Evolutionary conservation across 2,888 invertebrate genomes (phyloP).

Genomic region (Patella caerulea): DNA sequence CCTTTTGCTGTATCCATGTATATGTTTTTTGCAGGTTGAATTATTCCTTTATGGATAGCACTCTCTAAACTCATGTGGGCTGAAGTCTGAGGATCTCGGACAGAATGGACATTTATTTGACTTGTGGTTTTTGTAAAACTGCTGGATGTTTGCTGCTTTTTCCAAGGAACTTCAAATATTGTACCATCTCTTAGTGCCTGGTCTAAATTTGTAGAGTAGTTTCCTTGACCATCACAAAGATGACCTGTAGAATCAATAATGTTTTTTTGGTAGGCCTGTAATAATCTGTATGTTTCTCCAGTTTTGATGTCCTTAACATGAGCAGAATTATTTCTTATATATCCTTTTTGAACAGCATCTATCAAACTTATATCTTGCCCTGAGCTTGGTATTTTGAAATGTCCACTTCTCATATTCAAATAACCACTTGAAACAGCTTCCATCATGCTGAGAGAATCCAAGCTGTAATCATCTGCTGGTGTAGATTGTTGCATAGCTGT

Average conservation of each 20-base stretch:
- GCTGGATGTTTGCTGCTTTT: conserved; percentile 36
- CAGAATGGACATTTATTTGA: conserved; percentile 54
- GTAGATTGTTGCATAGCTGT: conserved; percentile 41
- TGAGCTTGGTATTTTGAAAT: conserved; percentile 83
- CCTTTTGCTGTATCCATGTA: conserved; percentile 89
- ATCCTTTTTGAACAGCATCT: conserved; percentile 78
- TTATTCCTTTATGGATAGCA: conserved; percentile 58
- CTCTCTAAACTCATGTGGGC: conserved; percentile 46
- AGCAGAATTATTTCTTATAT: conserved; percentile 56
- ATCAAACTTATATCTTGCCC: conserved; percentile 85
- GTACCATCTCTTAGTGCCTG: conserved; percentile 66
- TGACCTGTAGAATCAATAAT: conserved; percentile 54
- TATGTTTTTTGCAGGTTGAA: conserved; percentile 76
- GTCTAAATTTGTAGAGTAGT: conserved; percentile 40
- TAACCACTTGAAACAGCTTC: conserved; percentile 75
- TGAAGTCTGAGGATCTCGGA: conserved; percentile 54
- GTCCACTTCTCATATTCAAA: conserved; percentile 84
- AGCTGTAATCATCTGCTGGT: conserved; percentile 23
- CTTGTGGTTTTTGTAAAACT: conserved; percentile 54
- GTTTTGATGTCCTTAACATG: conserved; percentile 41
- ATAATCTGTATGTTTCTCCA: conserved; percentile 76
- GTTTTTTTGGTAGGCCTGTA: conserved; percentile 79
- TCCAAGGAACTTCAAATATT: conserved; percentile 43
- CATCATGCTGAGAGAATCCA: conserved; percentile 51
- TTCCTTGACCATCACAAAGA: conserved; percentile 38